Evolutionary conservation across 1,140 invertebrate genomes (phyloP).

Genomic region (Scylla paramamosain): DNA sequence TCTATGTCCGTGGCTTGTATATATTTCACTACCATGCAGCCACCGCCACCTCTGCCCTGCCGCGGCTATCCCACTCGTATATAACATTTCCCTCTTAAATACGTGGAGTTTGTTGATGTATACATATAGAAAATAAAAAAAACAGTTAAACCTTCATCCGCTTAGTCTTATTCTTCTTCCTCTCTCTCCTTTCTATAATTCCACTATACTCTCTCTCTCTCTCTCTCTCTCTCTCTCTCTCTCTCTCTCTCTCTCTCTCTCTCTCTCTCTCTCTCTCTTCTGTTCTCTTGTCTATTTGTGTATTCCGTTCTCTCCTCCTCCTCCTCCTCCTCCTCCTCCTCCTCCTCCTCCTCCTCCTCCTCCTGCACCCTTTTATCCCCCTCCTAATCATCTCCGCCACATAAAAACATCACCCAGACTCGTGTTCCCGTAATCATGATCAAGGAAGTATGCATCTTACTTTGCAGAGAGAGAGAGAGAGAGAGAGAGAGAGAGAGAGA

Average conservation of each 20-base stretch:
- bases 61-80: not conserved
- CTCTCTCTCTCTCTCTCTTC: not conserved
- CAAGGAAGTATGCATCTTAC: no score
- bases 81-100: not conserved
- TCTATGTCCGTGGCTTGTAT: not conserved
- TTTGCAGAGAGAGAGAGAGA: no score
- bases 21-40: not conserved
- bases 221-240: not conserved
- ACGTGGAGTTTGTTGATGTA: no score
- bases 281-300: no score
- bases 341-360: not conserved
- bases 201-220: not conserved
- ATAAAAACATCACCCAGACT: conserved; percentile 18
- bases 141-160: no score
- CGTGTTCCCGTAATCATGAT: no score
- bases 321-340: no score
- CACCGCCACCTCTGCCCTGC: not conserved
- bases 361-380: not conserved
- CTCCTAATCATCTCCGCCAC: not conserved
- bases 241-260: not conserved
- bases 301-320: not conserved
- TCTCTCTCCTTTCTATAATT: not conserved
- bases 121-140: no score
- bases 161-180: not conserved
- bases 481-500: no score